Base-by-base conservation (phyloP, 2,888 invertebrate genomes). In the Chirona hameri region DNA sequence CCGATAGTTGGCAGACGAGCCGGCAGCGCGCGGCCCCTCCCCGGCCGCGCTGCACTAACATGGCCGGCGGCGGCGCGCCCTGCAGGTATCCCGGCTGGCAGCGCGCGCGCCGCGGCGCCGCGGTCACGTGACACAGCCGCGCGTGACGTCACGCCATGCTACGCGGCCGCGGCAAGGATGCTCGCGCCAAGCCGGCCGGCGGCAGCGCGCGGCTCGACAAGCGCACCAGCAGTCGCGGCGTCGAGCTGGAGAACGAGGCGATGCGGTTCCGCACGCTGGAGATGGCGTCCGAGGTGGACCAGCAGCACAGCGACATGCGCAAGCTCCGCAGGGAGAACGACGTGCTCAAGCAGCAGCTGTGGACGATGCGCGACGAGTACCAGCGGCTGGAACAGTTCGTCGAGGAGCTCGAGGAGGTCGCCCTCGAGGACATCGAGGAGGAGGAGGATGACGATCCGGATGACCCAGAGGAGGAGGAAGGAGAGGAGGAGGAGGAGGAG, bases 231-330 rank as follows among this genome's bases (percentile, higher is more conserved):
- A 95, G 95, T 85, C 93, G 96, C 88, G 96, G 96, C 85, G 96
- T 96, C 95, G 93, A 96, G 86, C 96, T 94, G 90, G 96, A 96
- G 90, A 96, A 96, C 91, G 96, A 96, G 88, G 96, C 96, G 88
- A 90, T 96, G 82, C 90, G 96, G 85, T 89, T 96, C 87, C 92
- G 95, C 86, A 96, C 96, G 60, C 95, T 96, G 88, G 95, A 95
- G 87, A 96, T 96, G 87, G 96, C 95, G 88, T 96, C 95, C 83
- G 96, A 96, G 90, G 95, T 96, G 81, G 96, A 96, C 89, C 91
- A 94, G 91, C 95, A 96, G 85, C 95, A 96, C 88, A 93, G 93
- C 85, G 95, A 96, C 87, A 95, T 96, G 86, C 95, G 95, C 89
- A 95, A 96, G 87, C 88, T 96, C 87, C 93, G 95, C 85, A 90